Conservation (phyloP, 2,797 vertebrate species). For the Hydrophis major region DNA sequence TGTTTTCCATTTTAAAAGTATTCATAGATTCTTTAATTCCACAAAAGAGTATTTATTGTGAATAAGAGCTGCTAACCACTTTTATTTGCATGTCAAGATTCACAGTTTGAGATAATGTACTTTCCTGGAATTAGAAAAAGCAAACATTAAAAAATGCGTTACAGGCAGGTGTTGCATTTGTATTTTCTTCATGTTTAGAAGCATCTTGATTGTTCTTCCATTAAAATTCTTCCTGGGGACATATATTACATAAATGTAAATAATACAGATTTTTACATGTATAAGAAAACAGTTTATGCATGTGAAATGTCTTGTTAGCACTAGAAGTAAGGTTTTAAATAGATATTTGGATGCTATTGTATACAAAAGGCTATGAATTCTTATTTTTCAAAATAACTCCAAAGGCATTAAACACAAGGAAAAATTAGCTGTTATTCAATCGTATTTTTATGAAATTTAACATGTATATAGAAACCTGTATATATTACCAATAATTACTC, state of each 20-base stretch:
- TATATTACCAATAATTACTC: neutral
- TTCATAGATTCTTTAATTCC: neutral
- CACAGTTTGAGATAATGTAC: neutral
- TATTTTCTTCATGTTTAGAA: neutral
- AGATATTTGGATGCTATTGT: neutral
- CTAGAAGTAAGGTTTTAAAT: neutral
- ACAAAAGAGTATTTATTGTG: neutral
- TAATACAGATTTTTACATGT: neutral
- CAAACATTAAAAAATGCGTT: neutral
- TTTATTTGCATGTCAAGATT: neutral
- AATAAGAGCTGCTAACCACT: neutral
- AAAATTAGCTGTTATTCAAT: constrained; percentile 32
- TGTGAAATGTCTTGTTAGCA: neutral
- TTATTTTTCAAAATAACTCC: constrained; percentile 19
- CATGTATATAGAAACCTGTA: constrained; percentile 35
- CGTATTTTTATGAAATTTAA: constrained; percentile 45
- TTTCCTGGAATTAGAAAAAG: constrained; percentile 2
- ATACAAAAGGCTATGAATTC: neutral
- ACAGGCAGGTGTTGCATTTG: neutral
- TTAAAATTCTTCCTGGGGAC: neutral
- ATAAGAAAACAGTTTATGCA: neutral
- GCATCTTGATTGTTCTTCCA: neutral
- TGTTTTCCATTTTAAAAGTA: neutral
- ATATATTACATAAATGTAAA: neutral
- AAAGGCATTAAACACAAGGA: neutral